Evolutionary conservation across 2,888 invertebrate genomes (phyloP), one percentile per base, ranked within the genome.

Genomic region (Conistra vaccinii): DNA sequence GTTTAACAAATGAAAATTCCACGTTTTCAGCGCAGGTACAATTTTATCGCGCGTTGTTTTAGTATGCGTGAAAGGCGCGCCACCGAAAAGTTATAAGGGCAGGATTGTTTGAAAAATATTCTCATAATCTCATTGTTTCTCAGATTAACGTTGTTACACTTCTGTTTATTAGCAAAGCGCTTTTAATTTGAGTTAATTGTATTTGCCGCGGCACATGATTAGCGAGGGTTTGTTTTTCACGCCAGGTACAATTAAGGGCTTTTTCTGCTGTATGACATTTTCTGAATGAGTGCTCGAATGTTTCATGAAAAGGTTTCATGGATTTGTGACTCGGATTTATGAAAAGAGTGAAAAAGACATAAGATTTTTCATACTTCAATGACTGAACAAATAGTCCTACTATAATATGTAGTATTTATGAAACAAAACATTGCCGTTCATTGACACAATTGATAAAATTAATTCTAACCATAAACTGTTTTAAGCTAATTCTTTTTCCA

Each of bases 121-220:
- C 85, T 84, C 83, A 81, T 86, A 87, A 86, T 84, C 80, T 84
- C 86, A 84, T 86, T 86, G 87, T 90, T 87, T 84, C 85, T 78
- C 83, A 88, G 87, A 90, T 89, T 87, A 89, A 88, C 87, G 88
- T 83, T 88, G 88, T 89, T 86, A 87, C 79, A 89, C 89, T 91
- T 89, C 89, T 89, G 89, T 90, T 91, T 90, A 90, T 89, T 90
- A 91, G 91, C 91, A 91, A 91, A 90, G 87, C 79, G 88, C 89
- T 90, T 91, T 89, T 90, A 91, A 92, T 91, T 91, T 89, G 88
- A 92, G 89, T 90, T 92, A 90, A 91, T 92, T 90, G 89, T 90
- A 91, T 92, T 91, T 91, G 88, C 88, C 75, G 85, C 89, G 89
- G 91, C 81, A 89, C 89, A 91, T 91, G 90, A 90, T 90, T 89